Evolutionary conservation across 2,888 invertebrate genomes (phyloP), one percentile per base, ranked within the genome.

Genomic region (Lamellibrachia columna): DNA sequence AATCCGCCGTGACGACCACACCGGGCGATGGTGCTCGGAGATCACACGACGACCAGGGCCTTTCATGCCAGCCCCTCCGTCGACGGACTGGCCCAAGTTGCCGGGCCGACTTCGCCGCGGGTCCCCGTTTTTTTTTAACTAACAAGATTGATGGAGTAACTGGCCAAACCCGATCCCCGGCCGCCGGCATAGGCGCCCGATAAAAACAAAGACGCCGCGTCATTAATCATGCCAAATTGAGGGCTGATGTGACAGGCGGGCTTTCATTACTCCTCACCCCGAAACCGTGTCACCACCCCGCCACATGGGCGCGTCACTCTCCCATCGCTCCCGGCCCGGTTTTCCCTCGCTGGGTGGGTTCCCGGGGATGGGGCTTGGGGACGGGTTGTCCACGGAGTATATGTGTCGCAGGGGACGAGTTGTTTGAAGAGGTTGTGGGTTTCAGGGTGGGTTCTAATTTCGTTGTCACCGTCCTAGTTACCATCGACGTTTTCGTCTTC

Each of bases 141-240:
- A 75, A 75, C 75, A 75, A 75, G 75, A 75, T 75, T 75, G 75
- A 75, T 75, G 75, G 75, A 75, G 75, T 15, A n/a, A 22, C 75
- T 6, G n/a, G 75, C 4, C 22, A 22, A 75, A 75, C 75, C 22
- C 75, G 75, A 75, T 22, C 75, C 75, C 22, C 75, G 22, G 22
- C 75, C 75, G 22, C 75, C 15, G 75, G 22, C 75, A 15, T 3
- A 75, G 22, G 8, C 6, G 75, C 75, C 22, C 75, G 75, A 75
- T 75, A 75, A 75, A 75, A 75, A 75, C 75, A 75, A 75, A 75
- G 75, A 75, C 2, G 75, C 75, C 75, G 75, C 75, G 75, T 75
- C 75, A 75, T 75, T 75, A 75, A 75, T 75, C 75, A 75, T 75
- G 75, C 75, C 75, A 75, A 75, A 75, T 75, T 75, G 75, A 75